Conservation (phyloP, 2,113 vertebrate species). For the Telmatochromis brachygnathus region DNA sequence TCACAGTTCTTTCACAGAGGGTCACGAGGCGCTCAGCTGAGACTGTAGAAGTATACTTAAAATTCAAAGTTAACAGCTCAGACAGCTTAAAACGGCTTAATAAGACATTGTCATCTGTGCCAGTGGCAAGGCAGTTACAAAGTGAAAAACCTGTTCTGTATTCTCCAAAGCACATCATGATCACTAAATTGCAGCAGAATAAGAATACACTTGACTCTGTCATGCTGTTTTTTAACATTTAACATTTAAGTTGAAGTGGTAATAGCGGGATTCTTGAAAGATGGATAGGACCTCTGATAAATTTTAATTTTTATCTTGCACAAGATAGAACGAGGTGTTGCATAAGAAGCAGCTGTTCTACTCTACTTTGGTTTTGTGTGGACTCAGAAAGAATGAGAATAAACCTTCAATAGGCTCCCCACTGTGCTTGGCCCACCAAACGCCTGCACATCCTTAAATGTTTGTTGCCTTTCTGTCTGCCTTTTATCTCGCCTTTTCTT, state of each 20-base stretch:
- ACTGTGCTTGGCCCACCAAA: not conserved
- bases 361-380: not conserved
- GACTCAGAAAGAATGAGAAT: constrained; percentile 6
- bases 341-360: not conserved
- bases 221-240: not conserved
- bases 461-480: not conserved
- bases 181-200: not conserved
- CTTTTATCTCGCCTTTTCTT: not conserved
- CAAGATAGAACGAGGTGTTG: not conserved
- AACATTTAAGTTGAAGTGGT: not conserved
- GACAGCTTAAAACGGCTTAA: not conserved
- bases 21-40: not conserved
- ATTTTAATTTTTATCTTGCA: not conserved
- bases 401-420: not conserved
- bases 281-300: not conserved
- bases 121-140: not conserved
- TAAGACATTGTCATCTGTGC: not conserved
- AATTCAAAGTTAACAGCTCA: not conserved
- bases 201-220: not conserved
- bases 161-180: not conserved
- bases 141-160: not conserved
- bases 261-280: not conserved
- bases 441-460: not conserved
- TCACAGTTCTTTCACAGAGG: not conserved
- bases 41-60: not conserved